phyloP scores from a whole-genome alignment of 2,797 vertebrate species.

The Fistularia commersonii region DNA sequence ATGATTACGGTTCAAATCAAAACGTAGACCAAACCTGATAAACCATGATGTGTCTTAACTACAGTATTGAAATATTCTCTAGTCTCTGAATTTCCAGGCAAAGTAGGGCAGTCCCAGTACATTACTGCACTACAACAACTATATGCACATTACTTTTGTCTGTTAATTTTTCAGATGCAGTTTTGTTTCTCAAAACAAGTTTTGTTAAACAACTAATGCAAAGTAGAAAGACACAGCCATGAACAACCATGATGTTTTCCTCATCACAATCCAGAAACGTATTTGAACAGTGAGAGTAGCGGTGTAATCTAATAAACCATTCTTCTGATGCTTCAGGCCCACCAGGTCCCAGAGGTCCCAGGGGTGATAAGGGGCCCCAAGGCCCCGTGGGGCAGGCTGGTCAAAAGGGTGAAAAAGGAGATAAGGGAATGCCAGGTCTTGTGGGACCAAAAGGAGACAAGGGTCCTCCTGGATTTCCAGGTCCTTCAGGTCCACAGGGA shows the following conservation, averaged over 20 bases:
- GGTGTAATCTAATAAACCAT: background rate
- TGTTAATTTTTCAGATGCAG: too few species aligned
- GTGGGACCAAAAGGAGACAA: slow-evolving; percentile 86
- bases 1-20: too few species aligned
- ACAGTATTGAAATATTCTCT: background rate
- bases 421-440: slow-evolving; percentile 82
- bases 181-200: too few species aligned
- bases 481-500: slow-evolving; percentile 85
- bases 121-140: background rate
- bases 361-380: slow-evolving; percentile 89
- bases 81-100: background rate
- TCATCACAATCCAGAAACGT: too few species aligned
- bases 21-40: too few species aligned
- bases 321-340: slow-evolving; percentile 76
- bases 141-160: too few species aligned
- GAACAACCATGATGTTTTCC: too few species aligned
- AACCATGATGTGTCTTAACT: background rate
- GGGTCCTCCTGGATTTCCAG: slow-evolving; percentile 79
- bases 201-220: too few species aligned
- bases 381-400: slow-evolving; percentile 85
- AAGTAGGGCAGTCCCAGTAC: background rate
- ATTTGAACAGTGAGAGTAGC: background rate
- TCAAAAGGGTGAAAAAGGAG: slow-evolving; percentile 91
- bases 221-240: too few species aligned
- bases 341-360: slow-evolving; percentile 90